Evolutionary conservation across 2,113 vertebrate genomes (phyloP).

Genomic region (Potamarius usumacintae): DNA sequence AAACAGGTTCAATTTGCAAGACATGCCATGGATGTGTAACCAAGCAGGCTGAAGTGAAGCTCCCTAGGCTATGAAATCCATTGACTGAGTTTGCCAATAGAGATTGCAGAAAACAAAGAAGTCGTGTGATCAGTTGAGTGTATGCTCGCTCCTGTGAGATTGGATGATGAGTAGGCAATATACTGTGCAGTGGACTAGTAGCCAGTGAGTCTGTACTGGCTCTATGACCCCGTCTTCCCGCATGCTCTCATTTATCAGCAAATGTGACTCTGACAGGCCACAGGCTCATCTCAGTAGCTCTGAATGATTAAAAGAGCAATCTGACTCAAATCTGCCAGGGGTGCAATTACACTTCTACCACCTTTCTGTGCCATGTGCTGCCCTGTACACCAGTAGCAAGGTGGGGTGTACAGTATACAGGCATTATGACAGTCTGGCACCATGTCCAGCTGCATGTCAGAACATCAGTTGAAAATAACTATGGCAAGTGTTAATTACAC

Average conservation of each 20-base stretch:
- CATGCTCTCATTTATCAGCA: constrained; percentile 23
- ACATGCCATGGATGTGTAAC: constrained; percentile 51
- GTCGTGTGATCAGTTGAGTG: constrained; percentile 60
- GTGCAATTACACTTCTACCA: constrained; percentile 53
- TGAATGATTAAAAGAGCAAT: constrained; percentile 60
- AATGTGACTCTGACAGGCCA: constrained; percentile 36
- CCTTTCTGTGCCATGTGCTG: constrained; percentile 24
- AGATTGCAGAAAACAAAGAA: constrained; percentile 57
- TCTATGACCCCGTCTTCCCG: constrained; percentile 20
- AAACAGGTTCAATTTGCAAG: constrained; percentile 54
- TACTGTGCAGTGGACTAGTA: constrained; percentile 40
- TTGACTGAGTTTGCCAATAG: constrained; percentile 54
- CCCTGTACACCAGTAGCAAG: constrained; percentile 31
- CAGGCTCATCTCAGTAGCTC: constrained; percentile 43
- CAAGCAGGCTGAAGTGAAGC: constrained; percentile 48
- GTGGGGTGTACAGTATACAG: neutral
- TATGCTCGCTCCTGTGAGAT: constrained; percentile 24
- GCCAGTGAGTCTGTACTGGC: constrained; percentile 33
- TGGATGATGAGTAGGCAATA: constrained; percentile 35
- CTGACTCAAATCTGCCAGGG: constrained; percentile 51
- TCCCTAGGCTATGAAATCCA: constrained; percentile 52
- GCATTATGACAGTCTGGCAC: constrained; percentile 10
- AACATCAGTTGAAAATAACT: neutral
- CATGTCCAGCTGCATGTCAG: neutral
- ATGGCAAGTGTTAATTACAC: neutral